phyloP scores from a whole-genome alignment of 2,888 invertebrate genomes.

The Leptarthrus brevirostris region DNA sequence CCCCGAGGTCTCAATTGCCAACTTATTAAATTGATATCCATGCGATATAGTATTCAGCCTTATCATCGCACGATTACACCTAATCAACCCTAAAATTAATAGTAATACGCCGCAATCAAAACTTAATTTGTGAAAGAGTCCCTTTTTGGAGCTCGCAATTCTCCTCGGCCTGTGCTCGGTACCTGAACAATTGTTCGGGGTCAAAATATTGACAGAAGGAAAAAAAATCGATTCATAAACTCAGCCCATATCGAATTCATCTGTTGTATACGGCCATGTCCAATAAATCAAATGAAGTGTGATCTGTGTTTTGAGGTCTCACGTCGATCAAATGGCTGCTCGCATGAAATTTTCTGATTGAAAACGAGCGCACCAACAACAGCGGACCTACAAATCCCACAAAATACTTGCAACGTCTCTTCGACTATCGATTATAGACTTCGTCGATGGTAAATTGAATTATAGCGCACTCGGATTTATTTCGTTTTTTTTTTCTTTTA shows the following conservation, averaged over 20 bases:
- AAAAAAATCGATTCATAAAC: not conserved
- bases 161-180: too few species aligned
- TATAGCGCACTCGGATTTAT: not conserved
- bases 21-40: too few species aligned
- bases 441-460: constrained; percentile 28
- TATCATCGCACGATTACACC: too few species aligned
- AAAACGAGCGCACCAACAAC: not conserved
- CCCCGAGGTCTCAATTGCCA: too few species aligned
- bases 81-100: too few species aligned
- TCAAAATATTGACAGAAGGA: constrained; percentile 27
- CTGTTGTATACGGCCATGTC: constrained; percentile 44
- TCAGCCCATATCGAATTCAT: constrained; percentile 25
- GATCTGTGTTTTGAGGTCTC: constrained; percentile 49
- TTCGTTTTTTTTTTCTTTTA: not conserved
- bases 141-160: too few species aligned
- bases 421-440: not conserved
- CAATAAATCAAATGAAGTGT: constrained; percentile 48
- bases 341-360: constrained; percentile 40
- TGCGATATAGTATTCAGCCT: too few species aligned
- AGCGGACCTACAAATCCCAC: not conserved
- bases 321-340: constrained; percentile 30
- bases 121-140: too few species aligned
- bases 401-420: constrained; percentile 5
- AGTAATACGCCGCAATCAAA: too few species aligned
- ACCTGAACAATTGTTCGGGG: too few species aligned